Conservation (phyloP, 2,797 vertebrate species). For the Pitangus sulphuratus region DNA sequence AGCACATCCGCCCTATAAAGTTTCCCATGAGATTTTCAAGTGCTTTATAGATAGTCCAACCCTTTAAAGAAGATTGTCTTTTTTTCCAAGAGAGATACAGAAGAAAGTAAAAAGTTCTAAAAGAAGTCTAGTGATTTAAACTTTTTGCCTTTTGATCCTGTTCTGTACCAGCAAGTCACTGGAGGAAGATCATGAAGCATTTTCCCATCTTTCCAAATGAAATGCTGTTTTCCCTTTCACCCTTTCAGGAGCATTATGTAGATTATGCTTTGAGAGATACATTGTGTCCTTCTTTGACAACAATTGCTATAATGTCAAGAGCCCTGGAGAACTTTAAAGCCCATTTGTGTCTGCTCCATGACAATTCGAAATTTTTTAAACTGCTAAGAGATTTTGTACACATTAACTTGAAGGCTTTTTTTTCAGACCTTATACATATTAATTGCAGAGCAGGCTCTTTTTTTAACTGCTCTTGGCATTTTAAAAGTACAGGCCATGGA, state of each 20-base stretch:
- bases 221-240: neutral
- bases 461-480: neutral
- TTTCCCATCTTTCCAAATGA: neutral
- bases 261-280: neutral
- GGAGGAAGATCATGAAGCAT: neutral
- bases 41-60: neutral
- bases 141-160: neutral
- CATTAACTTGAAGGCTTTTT: neutral
- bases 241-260: neutral
- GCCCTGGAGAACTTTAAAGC: neutral
- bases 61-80: neutral
- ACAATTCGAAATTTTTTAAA: neutral
- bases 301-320: conserved; percentile 7
- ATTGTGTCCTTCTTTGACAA: neutral
- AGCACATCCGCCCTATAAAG: neutral
- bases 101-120: neutral
- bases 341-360: neutral
- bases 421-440: neutral
- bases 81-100: neutral
- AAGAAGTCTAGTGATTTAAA: neutral
- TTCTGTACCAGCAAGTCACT: neutral
- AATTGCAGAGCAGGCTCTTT: neutral
- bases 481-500: neutral
- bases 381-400: neutral
- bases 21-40: neutral